Base-by-base conservation (phyloP, 2,113 vertebrate species). In the Noctilio leporinus region DNA sequence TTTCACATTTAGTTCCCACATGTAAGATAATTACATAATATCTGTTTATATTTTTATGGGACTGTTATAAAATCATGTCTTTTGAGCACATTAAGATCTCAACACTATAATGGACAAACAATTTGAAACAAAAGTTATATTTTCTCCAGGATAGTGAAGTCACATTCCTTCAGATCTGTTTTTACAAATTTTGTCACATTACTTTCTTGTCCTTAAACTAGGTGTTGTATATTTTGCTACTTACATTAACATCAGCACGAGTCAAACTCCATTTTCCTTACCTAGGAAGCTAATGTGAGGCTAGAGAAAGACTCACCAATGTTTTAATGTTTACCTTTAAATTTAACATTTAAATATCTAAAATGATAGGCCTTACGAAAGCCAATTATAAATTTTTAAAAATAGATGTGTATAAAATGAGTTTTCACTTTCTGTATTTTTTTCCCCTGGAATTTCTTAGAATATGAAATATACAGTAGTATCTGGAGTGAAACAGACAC, bases 1-100 rank as follows among this genome's bases (percentile, higher is more conserved):
- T 89, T 95, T 94, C 86, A 86, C 19, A 95, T 89, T 81, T 75
- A 70, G 12, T 89, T 86, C 10, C 59, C 24, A 95, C 86, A 91
- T 64, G 69, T 76, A 40, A 72, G 86, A 75, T n/a, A 33, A 70
- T 97, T 92, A 49, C 5, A 40, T n/a, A 89, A 93, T 82, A 78
- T 65, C 45, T 91, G 85, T 95, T 92, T 84, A 72, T 92, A 87
- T 87, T 96, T 92, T 93, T 84, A 30, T 92, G 14, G 4, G 8
- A 85, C 35, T 87, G 6, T 82, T 96, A 64, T 89, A 90, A 87
- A 95, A 67, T 40, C 9, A 51, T 89, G 55, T 86, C 45, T 80
- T 83, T 82, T 83, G 28, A 86, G n/a, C 40, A 91, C 76, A 59
- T 77, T 95, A 82, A 89, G 77, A 89, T 85, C 40, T 9, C 33